Evolutionary conservation across 1,140 invertebrate genomes (phyloP), one percentile per base, ranked within the genome.

Genomic region (Microplitis demolitor): DNA sequence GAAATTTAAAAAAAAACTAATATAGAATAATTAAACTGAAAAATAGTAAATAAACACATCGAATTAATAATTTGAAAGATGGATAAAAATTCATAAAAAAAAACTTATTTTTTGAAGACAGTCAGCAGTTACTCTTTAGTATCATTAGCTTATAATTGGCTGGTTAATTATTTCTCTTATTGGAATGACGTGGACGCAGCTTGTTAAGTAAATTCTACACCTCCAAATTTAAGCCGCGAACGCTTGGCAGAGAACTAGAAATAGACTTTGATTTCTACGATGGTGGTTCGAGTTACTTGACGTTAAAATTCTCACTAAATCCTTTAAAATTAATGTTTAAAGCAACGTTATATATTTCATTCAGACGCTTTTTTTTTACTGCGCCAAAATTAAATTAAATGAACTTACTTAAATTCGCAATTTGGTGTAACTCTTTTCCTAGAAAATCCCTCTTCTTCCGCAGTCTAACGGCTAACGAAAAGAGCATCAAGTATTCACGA

Each of bases 391-490:
- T 53, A 54, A 66, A 66, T 66, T 66, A 53, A 66, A 66, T 66
- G 8, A 31, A 53, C 4, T 50, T 50, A 64, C 62, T 50, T 34
- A 24, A 66, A 66, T 62, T 70, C 16, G 33, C 16, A 72, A 71
- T 67, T 69, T 9, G 45, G 54, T 35, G 75, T 71, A 61, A 34
- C 37, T 58, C 4, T 51, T 69, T 73, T 62, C 58, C 60, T 72
- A 60, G 74, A 70, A 79, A 81, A 82, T 78, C 78, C 78, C 73
- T 77, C 76, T 79, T 77, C 31, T 66, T 66, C 50, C 64, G 79
- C 77, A 78, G 77, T 79, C 75, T 71, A 80, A 78, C 74, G 77
- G 69, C 71, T 73, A 81, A 73, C 62, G 62, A 50, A 64, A 64
- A 64, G 31, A 45, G 31, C 39, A 54, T 67, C 31, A 35, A 53